Percentiles rank a stretch among this genome's conserved stretches.
Evolutionary conservation across 2,113 vertebrate genomes (phyloP).

Genomic region (Thalassoma bifasciatum): DNA sequence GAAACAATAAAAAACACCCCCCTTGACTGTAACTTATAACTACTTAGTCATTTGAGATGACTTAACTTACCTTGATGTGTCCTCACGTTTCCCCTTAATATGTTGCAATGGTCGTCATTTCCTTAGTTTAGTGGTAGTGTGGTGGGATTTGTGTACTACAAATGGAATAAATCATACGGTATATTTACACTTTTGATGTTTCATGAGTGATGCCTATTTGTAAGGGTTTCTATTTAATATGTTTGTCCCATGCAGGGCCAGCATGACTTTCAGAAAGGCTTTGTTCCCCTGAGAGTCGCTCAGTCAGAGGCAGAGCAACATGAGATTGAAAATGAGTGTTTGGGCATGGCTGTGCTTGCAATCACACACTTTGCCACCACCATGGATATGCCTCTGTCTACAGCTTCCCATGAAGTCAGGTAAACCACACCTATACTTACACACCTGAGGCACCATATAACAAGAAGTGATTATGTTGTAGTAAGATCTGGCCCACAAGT

Average conservation of each 20-base stretch:
- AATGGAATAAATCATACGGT: background rate
- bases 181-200: background rate
- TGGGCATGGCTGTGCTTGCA: constrained; percentile 97
- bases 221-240: background rate
- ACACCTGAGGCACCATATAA: background rate
- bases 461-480: no score
- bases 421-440: constrained; percentile 54
- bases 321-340: constrained; percentile 95
- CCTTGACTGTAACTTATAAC: background rate
- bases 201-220: no score
- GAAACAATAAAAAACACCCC: background rate
- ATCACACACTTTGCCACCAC: constrained; percentile 91
- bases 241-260: constrained; percentile 85
- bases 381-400: constrained; percentile 79
- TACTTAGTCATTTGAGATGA: background rate
- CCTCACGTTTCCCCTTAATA: background rate
- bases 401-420: constrained; percentile 90
- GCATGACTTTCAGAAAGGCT: constrained; percentile 91
- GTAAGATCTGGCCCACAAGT: no score
- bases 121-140: background rate
- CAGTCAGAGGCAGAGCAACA: constrained; percentile 89
- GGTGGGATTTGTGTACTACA: background rate
- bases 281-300: constrained; percentile 88
- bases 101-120: background rate
- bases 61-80: background rate